Base-by-base conservation (phyloP, 2,113 vertebrate genomes). In the Patagioenas fasciata region DNA sequence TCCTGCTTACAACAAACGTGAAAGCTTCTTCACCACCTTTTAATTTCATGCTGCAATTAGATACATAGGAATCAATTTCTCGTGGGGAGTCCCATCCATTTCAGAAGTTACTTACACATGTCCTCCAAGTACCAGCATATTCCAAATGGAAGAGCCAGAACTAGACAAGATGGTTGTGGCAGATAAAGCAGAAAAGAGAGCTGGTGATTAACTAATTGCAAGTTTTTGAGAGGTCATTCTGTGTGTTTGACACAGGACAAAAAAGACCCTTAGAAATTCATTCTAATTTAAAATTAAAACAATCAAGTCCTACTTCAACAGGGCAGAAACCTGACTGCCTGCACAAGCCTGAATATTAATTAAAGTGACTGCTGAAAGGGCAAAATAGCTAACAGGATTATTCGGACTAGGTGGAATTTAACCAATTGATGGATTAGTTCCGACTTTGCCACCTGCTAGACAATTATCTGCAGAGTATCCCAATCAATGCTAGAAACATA, bases 381-480 rank as follows among this genome's bases (percentile, higher is more conserved):
- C 88, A 93, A 92, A 97, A 94, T 66, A 92, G 70, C 72, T 95
- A 95, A 97, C 90, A 81, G 88, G 93, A 96, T 96, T 94, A 95
- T 79, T 62, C 81, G 54, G 83, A 79, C 88, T 81, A 88, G 95
- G 93, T 96, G 90, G 93, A 96, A 94, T 93, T 96, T 96, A 97
- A 97, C 85, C 95, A 93, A 92, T 64, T 92, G 93, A 96, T 95
- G 85, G 92, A 97, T 94, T 96, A 92, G 85, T 92, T 95, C 95
- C 36, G 36, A 96, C 95, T 96, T 72, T 80, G 91, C 92, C 95
- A 95, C 92, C 91, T 96, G 93, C 73, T 78, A 92, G 80, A 97
- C 72, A 96, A 91, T 96, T 96, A 97, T 91, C 95, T 94, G 91
- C 92, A 91, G 92, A 96, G 93, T 44, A 89, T 75, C 88, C 70